Conservation (phyloP, 2,797 vertebrate genomes). For the Masticophis lateralis region DNA sequence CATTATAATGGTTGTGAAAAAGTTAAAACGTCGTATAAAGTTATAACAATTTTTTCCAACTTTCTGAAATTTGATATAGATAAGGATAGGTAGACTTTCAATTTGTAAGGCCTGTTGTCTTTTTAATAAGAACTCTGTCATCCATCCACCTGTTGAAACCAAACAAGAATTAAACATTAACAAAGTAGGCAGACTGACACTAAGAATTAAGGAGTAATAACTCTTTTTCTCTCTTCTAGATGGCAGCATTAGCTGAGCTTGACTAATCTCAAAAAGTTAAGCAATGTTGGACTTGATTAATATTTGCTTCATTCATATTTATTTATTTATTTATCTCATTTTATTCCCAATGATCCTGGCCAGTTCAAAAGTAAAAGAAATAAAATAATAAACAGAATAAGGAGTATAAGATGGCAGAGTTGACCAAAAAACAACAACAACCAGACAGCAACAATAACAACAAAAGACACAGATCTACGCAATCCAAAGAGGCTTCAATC, state of each 20-base stretch:
- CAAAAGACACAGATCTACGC: background rate
- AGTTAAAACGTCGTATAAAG: background rate
- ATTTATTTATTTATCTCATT: no score
- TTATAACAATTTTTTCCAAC: background rate
- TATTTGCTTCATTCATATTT: background rate
- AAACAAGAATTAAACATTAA: background rate
- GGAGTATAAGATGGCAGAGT: background rate
- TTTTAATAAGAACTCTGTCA: background rate
- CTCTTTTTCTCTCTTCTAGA: background rate
- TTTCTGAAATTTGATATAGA: background rate
- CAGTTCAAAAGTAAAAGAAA: background rate
- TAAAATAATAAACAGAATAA: background rate
- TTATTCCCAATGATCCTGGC: background rate
- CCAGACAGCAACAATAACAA: background rate
- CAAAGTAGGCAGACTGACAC: background rate
- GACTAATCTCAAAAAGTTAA: background rate
- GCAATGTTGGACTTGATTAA: background rate
- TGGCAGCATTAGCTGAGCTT: background rate
- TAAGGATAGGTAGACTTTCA: background rate
- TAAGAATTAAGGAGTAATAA: background rate
- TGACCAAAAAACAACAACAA: background rate
- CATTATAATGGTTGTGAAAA: background rate
- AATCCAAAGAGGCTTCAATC: background rate
- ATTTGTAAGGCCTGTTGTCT: background rate
- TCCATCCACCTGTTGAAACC: background rate